A percentile compares a stretch with the other conserved stretches of the same genome.
Conservation (phyloP, 2,888 invertebrate species). For the Gryllus longicercus region DNA sequence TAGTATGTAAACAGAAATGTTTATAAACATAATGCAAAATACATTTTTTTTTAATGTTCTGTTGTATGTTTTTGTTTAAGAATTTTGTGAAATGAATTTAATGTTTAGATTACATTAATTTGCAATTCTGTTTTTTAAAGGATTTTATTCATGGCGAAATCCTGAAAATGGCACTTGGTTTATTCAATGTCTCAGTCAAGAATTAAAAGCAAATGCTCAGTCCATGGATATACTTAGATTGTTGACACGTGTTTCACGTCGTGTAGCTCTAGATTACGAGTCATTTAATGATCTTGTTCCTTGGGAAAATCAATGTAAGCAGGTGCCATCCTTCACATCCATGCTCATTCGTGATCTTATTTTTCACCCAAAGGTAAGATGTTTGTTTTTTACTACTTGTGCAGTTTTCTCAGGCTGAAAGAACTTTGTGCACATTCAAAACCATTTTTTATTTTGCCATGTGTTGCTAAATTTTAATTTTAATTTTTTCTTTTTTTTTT, state of each 20-base stretch:
- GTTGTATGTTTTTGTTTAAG: too few relatives aligned
- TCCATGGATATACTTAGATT: conserved; percentile 60
- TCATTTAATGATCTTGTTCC: conserved; percentile 50
- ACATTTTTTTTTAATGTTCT: too few relatives aligned
- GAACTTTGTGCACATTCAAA: too few relatives aligned
- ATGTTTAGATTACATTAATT: too few relatives aligned
- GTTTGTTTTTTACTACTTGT: neutral
- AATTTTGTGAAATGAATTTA: too few relatives aligned
- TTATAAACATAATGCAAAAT: neutral
- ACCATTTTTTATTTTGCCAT: too few relatives aligned
- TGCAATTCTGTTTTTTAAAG: conserved; percentile 43
- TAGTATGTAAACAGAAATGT: neutral
- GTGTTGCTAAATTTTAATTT: neutral
- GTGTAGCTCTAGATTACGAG: conserved; percentile 64
- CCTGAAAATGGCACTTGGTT: conserved; percentile 68
- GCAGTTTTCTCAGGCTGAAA: too few relatives aligned
- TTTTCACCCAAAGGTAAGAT: conserved; percentile 43
- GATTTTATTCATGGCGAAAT: conserved; percentile 65
- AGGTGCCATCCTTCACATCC: conserved; percentile 65
- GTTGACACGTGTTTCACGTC: conserved; percentile 59
- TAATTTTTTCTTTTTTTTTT: neutral
- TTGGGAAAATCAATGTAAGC: conserved; percentile 56
- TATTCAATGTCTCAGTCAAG: conserved; percentile 62
- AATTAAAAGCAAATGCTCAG: conserved; percentile 51
- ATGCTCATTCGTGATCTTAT: conserved; percentile 61